phyloP scores from a whole-genome alignment of 2,797 vertebrate species.

The Platyrinchus mystaceus region DNA sequence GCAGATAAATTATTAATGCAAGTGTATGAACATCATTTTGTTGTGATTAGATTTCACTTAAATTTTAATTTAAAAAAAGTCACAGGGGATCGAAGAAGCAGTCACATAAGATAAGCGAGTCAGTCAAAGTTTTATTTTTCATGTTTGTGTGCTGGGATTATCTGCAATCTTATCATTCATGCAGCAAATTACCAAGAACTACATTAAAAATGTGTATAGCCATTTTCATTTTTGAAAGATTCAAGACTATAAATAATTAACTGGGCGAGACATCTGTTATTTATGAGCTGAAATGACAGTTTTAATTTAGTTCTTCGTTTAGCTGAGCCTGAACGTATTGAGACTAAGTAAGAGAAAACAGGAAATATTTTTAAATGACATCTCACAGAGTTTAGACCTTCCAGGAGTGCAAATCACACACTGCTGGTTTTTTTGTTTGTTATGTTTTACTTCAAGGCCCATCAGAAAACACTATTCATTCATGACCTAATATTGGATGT shows the following conservation, averaged over 20 bases:
- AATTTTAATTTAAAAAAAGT: constrained; percentile 79
- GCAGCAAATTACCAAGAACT: constrained; percentile 83
- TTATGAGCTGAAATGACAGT: constrained; percentile 86
- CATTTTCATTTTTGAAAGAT: constrained; percentile 85
- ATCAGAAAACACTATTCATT: constrained; percentile 45
- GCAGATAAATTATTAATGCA: constrained; percentile 78
- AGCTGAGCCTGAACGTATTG: constrained; percentile 71
- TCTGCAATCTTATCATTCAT: constrained; percentile 82
- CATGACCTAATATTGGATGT: neutral
- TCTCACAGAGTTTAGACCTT: constrained; percentile 13
- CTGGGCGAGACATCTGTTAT: constrained; percentile 85
- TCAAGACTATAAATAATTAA: constrained; percentile 88
- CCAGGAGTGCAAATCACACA: constrained; percentile 50
- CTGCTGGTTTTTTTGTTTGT: neutral
- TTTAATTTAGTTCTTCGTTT: constrained; percentile 83
- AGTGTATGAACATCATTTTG: constrained; percentile 80
- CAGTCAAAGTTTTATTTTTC: constrained; percentile 77
- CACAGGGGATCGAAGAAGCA: constrained; percentile 71
- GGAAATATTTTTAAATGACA: constrained; percentile 69
- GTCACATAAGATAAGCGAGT: constrained; percentile 71
- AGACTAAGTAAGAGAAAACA: constrained; percentile 71
- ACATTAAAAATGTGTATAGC: constrained; percentile 86
- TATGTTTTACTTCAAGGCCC: constrained; percentile 41
- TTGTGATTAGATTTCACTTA: constrained; percentile 81
- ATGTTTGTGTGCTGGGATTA: constrained; percentile 81